A percentile compares a stretch with the other conserved stretches of the same genome.
Evolutionary conservation across 2,113 vertebrate species (phyloP).

Genomic region (Ammodytes dubius): DNA sequence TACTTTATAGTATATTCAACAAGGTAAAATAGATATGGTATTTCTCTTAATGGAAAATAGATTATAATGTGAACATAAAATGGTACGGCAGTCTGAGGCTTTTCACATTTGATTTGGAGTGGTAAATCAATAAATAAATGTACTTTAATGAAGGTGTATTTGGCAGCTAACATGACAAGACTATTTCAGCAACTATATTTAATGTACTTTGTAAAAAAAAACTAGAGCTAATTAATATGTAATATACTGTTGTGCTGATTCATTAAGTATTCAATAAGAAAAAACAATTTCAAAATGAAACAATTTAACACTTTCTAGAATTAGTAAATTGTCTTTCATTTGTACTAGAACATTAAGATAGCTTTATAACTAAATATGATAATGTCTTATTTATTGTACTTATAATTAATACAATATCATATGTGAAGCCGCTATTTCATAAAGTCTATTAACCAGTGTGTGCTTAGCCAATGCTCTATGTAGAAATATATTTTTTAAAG

Average conservation of each 20-base stretch:
- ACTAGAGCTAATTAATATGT: neutral
- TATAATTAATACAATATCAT: slow-evolving; percentile 34
- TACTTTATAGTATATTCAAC: neutral
- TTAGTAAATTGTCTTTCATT: neutral
- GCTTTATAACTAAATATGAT: neutral
- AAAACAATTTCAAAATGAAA: too few species aligned
- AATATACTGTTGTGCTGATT: neutral
- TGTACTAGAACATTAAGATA: neutral
- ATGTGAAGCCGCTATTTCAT: slow-evolving; percentile 25
- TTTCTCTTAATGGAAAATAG: neutral
- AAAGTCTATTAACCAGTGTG: slow-evolving; percentile 22
- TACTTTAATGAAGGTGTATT: neutral
- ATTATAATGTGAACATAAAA: neutral
- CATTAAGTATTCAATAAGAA: neutral
- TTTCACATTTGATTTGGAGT: neutral
- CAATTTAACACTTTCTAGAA: neutral
- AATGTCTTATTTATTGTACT: slow-evolving; percentile 25
- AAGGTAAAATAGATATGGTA: neutral
- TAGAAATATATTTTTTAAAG: slow-evolving; percentile 43
- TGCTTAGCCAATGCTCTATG: slow-evolving; percentile 13
- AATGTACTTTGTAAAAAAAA: neutral
- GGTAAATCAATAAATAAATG: slow-evolving; percentile 33
- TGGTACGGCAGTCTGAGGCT: neutral
- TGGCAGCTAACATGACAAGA: neutral
- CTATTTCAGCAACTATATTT: neutral